These are phyloP conservation scores for Oscheius sp. DNA, from an alignment of 2,888 invertebrate species.

Conservation along the genomic window DNA sequence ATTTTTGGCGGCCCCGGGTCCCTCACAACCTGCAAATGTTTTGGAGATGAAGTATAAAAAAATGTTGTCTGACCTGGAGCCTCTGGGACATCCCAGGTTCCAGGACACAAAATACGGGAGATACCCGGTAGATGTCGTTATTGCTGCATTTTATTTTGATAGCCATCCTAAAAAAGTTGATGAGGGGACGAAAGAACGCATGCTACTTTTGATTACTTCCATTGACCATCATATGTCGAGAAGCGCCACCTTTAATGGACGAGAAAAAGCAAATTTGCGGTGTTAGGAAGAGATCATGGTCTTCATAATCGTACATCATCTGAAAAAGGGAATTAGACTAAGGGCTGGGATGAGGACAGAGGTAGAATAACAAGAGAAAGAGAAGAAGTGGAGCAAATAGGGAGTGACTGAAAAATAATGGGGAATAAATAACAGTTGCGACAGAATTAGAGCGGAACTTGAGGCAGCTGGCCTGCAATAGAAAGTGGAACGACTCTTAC, in stretches of 20 bases:
- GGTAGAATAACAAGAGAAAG: too few species aligned
- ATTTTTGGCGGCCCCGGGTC: slow-evolving; percentile 60
- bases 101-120: slow-evolving; percentile 63
- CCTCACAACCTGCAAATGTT: slow-evolving; percentile 54
- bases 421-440: neutral
- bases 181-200: neutral
- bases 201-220: slow-evolving; percentile 57
- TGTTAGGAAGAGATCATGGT: slow-evolving; percentile 62
- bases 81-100: slow-evolving; percentile 64
- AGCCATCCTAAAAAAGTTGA: slow-evolving; percentile 52
- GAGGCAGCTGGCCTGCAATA: neutral
- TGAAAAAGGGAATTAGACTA: neutral
- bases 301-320: slow-evolving; percentile 60
- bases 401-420: too few species aligned
- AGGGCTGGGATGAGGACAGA: too few species aligned
- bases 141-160: slow-evolving; percentile 68
- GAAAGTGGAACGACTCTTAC: neutral
- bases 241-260: slow-evolving; percentile 59
- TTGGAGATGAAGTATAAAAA: neutral
- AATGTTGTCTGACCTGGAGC: slow-evolving; percentile 49
- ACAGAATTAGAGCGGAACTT: too few species aligned
- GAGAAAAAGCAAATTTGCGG: slow-evolving; percentile 54
- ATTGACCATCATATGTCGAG: slow-evolving; percentile 66
- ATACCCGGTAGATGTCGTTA: slow-evolving; percentile 63
- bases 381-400: too few species aligned